These are phyloP conservation scores for Carpatolechia fugitivella DNA, from an alignment of 2,888 invertebrate species.

Conservation along the genomic window DNA sequence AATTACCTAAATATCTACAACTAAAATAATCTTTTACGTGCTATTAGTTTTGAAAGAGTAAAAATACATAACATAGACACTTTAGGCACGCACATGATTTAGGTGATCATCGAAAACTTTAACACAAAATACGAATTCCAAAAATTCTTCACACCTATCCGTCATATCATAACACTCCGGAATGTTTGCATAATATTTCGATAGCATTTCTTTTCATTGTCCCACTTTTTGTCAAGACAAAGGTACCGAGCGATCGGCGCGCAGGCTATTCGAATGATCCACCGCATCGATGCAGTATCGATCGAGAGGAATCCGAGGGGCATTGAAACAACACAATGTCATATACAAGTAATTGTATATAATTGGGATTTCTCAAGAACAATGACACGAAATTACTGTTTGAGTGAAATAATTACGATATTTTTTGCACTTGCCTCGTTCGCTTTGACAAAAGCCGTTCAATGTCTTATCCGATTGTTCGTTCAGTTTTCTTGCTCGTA, in stretches of 20 bases:
- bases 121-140: conserved; percentile 29
- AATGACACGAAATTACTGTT: conserved; percentile 75
- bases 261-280: conserved; percentile 56
- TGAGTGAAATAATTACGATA: conserved; percentile 72
- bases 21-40: too few species aligned
- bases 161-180: conserved; percentile 37
- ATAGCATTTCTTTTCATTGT: conserved; percentile 60
- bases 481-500: conserved; percentile 37
- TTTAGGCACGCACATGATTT: too few species aligned
- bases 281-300: conserved; percentile 65
- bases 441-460: conserved; percentile 66
- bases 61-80: too few species aligned
- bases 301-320: conserved; percentile 53
- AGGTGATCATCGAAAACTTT: too few species aligned
- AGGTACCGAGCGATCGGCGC: conserved; percentile 42
- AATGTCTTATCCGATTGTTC: conserved; percentile 37
- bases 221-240: conserved; percentile 53
- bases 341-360: conserved; percentile 77
- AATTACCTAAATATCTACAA: too few species aligned
- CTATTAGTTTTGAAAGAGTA: too few species aligned
- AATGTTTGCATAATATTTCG: conserved; percentile 40
- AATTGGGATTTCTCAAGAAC: conserved; percentile 78
- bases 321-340: conserved; percentile 63
- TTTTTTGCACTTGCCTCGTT: conserved; percentile 49
- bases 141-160: conserved; percentile 56